Conservation (phyloP, 37 sponge, comb jelly and placozoan genomes). For the Lycopodina hypogea region DNA sequence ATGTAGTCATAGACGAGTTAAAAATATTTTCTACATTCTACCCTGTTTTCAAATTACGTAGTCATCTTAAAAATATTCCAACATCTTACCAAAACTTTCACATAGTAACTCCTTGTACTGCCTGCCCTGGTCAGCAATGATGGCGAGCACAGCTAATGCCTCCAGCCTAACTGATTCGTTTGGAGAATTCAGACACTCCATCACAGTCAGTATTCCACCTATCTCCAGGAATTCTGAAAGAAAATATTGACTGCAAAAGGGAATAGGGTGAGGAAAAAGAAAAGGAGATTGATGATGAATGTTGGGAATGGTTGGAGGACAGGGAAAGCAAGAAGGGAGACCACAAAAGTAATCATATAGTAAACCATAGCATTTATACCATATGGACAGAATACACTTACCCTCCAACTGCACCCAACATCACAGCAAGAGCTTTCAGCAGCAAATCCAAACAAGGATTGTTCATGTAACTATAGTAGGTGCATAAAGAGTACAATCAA, state of each 20-base stretch:
- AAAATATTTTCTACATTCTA: too few species aligned
- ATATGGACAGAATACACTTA: conserved; percentile 19
- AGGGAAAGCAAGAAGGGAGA: too few species aligned
- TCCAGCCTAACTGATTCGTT: conserved; percentile 68
- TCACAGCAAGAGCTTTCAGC: conserved; percentile 72
- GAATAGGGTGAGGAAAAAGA: not conserved
- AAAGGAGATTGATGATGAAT: not conserved
- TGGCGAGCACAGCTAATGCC: conserved; percentile 69
- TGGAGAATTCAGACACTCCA: conserved; percentile 82
- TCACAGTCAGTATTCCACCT: conserved; percentile 92
- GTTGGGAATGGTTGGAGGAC: not conserved
- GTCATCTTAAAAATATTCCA: too few species aligned
- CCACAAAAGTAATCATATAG: not conserved
- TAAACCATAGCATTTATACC: not conserved
- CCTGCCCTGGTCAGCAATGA: conserved; percentile 76
- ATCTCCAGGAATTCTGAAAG: conserved; percentile 96
- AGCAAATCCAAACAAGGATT: conserved; percentile 73
- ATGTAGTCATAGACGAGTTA: too few species aligned
- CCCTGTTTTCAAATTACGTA: too few species aligned
- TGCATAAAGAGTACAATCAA: too few species aligned
- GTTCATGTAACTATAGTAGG: conserved; percentile 65
- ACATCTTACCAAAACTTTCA: conserved; percentile 90
- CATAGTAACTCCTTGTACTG: conserved; percentile 97
- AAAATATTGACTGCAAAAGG: conserved; percentile 56
- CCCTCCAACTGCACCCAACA: conserved; percentile 84